Conservation (phyloP, 2,797 vertebrate genomes). For the Periophthalmus magnuspinnatus region DNA sequence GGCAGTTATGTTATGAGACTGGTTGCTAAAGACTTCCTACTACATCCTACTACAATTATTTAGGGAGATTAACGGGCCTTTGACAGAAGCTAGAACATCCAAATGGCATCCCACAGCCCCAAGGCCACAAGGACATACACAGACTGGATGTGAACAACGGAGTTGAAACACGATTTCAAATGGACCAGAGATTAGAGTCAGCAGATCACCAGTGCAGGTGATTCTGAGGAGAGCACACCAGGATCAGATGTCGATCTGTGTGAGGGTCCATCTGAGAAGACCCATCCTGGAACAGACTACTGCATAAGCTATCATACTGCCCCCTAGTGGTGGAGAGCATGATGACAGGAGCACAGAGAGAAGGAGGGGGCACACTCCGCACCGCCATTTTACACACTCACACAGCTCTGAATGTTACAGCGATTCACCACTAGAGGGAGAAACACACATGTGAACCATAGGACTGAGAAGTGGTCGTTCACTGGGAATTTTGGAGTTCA, state of each 20-base stretch:
- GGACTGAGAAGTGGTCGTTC: not conserved
- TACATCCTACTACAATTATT: too few species aligned
- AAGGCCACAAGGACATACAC: not conserved
- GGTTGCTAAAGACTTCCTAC: too few species aligned
- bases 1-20: too few species aligned
- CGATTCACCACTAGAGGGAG: constrained; percentile 66
- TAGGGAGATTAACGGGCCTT: not conserved
- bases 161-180: not conserved
- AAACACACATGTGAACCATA: not conserved
- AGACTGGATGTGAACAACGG: not conserved
- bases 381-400: constrained; percentile 87
- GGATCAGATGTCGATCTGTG: not conserved
- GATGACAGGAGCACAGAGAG: constrained; percentile 69
- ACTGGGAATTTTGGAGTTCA: not conserved
- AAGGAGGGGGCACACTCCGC: constrained; percentile 67
- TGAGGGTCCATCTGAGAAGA: not conserved
- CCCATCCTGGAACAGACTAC: not conserved
- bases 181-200: not conserved
- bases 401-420: constrained; percentile 52
- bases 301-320: constrained; percentile 46
- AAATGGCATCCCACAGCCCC: not conserved
- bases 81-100: not conserved
- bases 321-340: constrained; percentile 84
- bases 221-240: not conserved
- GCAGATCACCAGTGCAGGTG: not conserved